Percentiles rank a stretch among this genome's conserved stretches.
phyloP scores from a whole-genome alignment of 2,113 vertebrate genomes.

The Strix uralensis region DNA sequence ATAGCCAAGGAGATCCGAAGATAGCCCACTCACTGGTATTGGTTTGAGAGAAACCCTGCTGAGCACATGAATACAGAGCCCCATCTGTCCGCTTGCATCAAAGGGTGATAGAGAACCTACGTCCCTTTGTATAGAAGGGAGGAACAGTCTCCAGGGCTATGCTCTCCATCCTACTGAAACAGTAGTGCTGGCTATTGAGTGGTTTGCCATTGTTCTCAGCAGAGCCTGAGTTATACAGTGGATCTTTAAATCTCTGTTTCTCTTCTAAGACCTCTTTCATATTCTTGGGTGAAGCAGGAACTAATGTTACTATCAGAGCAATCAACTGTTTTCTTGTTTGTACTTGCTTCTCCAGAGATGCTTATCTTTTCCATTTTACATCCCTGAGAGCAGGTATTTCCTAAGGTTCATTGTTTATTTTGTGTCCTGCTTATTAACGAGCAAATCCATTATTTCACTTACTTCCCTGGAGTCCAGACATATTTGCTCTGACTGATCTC shows the following conservation, averaged over 20 bases:
- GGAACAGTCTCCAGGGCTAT: not conserved
- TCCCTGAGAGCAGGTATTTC: not conserved
- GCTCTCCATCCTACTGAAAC: not conserved
- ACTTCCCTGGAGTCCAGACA: not conserved
- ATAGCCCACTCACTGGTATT: not conserved
- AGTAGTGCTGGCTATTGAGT: not conserved
- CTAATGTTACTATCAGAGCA: not conserved
- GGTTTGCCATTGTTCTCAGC: not conserved
- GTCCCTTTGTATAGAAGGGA: not conserved
- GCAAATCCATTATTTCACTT: not conserved
- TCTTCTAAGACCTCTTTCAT: not conserved
- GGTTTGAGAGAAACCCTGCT: not conserved
- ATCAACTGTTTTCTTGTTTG: not conserved
- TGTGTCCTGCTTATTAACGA: not conserved
- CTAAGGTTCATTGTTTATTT: not conserved
- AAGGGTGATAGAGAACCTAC: not conserved
- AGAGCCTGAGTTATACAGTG: not conserved
- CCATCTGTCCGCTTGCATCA: not conserved
- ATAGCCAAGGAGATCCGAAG: not conserved
- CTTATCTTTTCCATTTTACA: not conserved
- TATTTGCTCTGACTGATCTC: not conserved
- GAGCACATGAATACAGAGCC: not conserved
- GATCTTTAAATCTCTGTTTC: not conserved
- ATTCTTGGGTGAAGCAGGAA: not conserved
- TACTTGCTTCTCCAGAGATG: not conserved